Evolutionary conservation across 2,888 invertebrate species (phyloP).

Genomic region (Agriopis marginaria): DNA sequence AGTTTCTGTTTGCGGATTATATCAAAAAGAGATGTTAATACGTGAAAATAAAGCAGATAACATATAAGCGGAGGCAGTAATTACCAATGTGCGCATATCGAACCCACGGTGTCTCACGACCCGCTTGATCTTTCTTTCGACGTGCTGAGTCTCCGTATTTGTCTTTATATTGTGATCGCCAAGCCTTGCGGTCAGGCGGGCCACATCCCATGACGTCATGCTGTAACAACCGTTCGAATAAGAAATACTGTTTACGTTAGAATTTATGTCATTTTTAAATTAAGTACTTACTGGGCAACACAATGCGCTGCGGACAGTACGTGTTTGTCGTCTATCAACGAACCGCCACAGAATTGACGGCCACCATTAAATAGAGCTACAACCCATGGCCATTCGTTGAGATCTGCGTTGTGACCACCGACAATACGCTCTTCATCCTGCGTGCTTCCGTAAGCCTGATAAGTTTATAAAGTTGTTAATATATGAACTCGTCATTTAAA

Average conservation of each 20-base stretch:
- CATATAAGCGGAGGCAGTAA: background rate
- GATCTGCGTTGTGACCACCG: constrained; percentile 93
- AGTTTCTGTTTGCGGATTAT: background rate
- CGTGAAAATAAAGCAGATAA: background rate
- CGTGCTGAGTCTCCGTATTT: constrained; percentile 90
- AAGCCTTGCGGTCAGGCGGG: constrained; percentile 91
- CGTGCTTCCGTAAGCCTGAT: constrained; percentile 69
- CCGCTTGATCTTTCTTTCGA: constrained; percentile 92
- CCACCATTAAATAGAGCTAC: constrained; percentile 93
- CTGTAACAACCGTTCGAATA: constrained; percentile 72
- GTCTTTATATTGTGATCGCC: constrained; percentile 94
- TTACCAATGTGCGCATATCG: constrained; percentile 92
- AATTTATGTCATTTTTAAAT: background rate
- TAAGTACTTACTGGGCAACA: constrained; percentile 91
- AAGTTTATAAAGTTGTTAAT: background rate
- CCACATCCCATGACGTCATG: constrained; percentile 96
- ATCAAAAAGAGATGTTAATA: background rate
- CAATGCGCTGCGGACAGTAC: constrained; percentile 95
- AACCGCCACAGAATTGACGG: constrained; percentile 95
- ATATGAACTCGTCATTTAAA: background rate
- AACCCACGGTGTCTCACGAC: constrained; percentile 95
- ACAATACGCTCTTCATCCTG: constrained; percentile 93
- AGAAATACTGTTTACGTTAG: constrained; percentile 8
- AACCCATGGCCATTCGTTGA: constrained; percentile 95
- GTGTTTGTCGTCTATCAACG: constrained; percentile 92